Conservation (phyloP, 1,140 invertebrate species). For the Euwallacea similis region DNA sequence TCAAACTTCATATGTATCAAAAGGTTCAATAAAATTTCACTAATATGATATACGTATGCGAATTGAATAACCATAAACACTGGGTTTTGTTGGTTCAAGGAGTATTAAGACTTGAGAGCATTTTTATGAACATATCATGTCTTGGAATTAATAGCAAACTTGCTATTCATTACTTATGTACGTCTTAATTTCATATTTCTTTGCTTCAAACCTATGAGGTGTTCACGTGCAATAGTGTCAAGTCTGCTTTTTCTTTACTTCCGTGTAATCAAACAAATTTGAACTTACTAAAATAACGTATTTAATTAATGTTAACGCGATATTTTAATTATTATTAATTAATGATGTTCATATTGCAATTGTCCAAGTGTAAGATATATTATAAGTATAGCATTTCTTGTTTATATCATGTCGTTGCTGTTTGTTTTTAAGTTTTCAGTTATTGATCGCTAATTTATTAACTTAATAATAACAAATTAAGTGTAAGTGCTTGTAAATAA, state of each 20-base stretch:
- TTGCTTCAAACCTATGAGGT: too few relatives aligned
- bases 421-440: constrained; percentile 34
- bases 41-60: too few relatives aligned
- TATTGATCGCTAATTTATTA: constrained; percentile 43
- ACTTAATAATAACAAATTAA: constrained; percentile 45
- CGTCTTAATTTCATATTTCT: too few relatives aligned
- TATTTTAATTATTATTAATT: constrained; percentile 12
- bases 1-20: too few relatives aligned
- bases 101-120: too few relatives aligned
- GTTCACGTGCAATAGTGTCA: too few relatives aligned
- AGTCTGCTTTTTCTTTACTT: neutral
- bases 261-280: neutral
- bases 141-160: too few relatives aligned
- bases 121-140: too few relatives aligned
- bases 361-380: neutral
- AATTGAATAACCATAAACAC: too few relatives aligned
- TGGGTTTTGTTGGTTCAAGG: too few relatives aligned
- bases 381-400: neutral
- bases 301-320: neutral
- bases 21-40: too few relatives aligned
- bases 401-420: constrained; percentile 22
- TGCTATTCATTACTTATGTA: too few relatives aligned
- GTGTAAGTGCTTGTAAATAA: constrained; percentile 53
- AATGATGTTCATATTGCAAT: neutral
- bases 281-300: neutral